Base-by-base conservation (phyloP, 64 coral and sea anemone species). In the Trachythela sp. region DNA sequence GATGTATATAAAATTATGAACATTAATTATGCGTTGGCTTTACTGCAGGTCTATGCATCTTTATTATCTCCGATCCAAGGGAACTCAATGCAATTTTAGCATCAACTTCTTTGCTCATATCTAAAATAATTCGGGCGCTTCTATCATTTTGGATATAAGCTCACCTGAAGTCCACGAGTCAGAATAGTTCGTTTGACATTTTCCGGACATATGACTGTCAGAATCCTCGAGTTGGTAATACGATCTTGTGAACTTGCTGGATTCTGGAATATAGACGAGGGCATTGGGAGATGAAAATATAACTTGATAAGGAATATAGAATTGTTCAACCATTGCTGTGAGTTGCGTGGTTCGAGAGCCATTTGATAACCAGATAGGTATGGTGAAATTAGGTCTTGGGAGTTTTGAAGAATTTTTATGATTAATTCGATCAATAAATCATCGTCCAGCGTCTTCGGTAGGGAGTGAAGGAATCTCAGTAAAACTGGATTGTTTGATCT, bases 401-500 rank as follows among this genome's bases (percentile, higher is more conserved):
- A 64, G 26, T 64, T 64, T 20, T n/a, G 56, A 5, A 64, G 56
- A 64, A 1, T 64, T 26, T 26, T 64, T n/a, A 22, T n/a, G 4
- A 64, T 64, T 27, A 64, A 6, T 64, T 64, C 56, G 8, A 64
- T 20, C 1, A 64, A 0, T n/a, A 64, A 27, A 64, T 22, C 26
- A 27, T 64, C 56, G 0, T 20, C 26, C 7, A 4, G 56, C 20
- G 56, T 27, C 26, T 64, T 64, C 1, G 56, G 56, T 17, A 64
- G 5, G 20, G 56, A 64, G 1, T n/a, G 56, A 64, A 64, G 56
- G 56, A 64, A 64, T 64, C 56, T 64, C 26, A 64, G 22, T 22
- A 64, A 64, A 64, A 64, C 56, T 64, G 56, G 56, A 64, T 64
- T 64, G 56, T 64, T 64, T 20, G 56, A 64, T 64, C 56, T 64